Base-by-base conservation (phyloP, 2,797 vertebrate species). In the Atherinosoma microstoma region DNA sequence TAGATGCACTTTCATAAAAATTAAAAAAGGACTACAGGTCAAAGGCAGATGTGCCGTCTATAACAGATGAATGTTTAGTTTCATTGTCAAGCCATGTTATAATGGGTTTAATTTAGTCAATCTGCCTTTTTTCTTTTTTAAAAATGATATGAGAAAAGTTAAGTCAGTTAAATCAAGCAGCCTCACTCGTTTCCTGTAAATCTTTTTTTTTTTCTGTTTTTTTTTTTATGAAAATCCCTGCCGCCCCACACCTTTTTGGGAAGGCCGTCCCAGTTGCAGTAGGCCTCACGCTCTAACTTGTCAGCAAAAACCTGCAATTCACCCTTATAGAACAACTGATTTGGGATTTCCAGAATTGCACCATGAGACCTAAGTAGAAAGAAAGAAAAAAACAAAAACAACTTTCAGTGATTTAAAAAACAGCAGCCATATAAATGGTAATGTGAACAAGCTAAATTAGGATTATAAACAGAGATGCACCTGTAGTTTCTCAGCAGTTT, bases 401-500 rank as follows among this genome's bases (percentile, higher is more conserved):
- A 16, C 7, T n/a, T 1, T 15, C 2, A 60, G 24, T 15, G n/a
- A 82, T 61, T 61, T 27, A 27, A 35, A 67, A 49, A 80, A 76
- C 58, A 42, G 29, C 8, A 36, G 66, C 13, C 53, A n/a, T 1
- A 3, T 29, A 45, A 47, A 30, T 5, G 53, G 18, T 29, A 29
- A 9, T 15, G 29, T 6, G 0, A 36, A 68, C 9, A 15, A 61
- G n/a, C 8, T 20, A 58, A 56, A 49, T 29, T 2, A 16, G 62
- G 32, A 13, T 42, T 42, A 34, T 29, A 42, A 27, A 59, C 12
- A 6, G 16, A 71, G 0, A 42, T 1, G 1, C 77, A 98, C 98
- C 98, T 97, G 95, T 99, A 99, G 91, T 98, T 99, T 11, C 90
- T 93, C 24, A 98, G 94, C 73, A 99, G 95, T 83, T 98, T 99